Base-by-base conservation (phyloP, 2,888 invertebrate species). In the Ceratothoa steindachneri region DNA sequence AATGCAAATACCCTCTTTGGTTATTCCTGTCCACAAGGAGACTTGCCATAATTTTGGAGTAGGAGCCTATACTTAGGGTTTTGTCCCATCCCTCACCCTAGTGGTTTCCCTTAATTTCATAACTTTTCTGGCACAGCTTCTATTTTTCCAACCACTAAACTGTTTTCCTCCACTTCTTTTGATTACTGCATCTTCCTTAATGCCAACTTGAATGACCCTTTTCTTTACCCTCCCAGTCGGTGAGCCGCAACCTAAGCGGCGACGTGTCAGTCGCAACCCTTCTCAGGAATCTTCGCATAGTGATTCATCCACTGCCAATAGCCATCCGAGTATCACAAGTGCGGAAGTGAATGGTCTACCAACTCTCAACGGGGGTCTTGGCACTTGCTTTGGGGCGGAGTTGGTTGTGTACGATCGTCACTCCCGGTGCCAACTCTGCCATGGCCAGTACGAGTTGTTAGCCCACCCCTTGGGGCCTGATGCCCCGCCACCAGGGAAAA, bases 371-470 rank as follows among this genome's bases (percentile, higher is more conserved):
- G 70, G 69, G 22, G 72, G 73, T 28, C 52, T 72, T 19, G 75
- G 75, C 5, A 68, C 71, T 4, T 66, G 77, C 27, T 84, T 83
- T 78, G 82, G 83, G 24, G 82, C 85, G 7, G 95, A 95, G 85
- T 85, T 97, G 73, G 90, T 93, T 75, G 90, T 96, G 30, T 95
- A 93, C 83, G 95, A 96, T 84, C 93, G 93, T 83, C 90, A 93
- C 82, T 93, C 91, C 83, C 89, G 93, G 19, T 95, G 95, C 83
- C 87, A 93, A 72, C 87, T 95, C 68, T 91, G 90, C 0, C 93
- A 93, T 81, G 96, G 95, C 2, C 93, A 95, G 83, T 96, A 97
- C 84, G 95, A 95, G 83, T 86, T 96, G 74, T 90, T 91, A 69
- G 85, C 96, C 78, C 91, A 77, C 12, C 69, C 71, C 24, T 60